Evolutionary conservation across 2,797 vertebrate species (phyloP).

Genomic region (Lepus townsendii): DNA sequence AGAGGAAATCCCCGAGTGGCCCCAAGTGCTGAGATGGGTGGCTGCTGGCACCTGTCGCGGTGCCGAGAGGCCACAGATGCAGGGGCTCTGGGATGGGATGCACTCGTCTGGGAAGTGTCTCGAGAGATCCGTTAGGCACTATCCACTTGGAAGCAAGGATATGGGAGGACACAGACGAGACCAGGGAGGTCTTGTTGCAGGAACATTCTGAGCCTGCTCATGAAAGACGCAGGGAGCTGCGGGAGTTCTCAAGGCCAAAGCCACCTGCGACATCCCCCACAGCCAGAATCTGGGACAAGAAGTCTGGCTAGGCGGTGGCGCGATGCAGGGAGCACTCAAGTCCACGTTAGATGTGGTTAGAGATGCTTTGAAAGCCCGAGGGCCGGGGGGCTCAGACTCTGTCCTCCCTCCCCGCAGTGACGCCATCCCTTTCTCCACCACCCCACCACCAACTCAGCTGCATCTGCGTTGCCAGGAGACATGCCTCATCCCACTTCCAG

Average conservation of each 20-base stretch:
- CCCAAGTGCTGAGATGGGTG: neutral
- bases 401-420: neutral
- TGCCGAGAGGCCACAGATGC: neutral
- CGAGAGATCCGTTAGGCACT: neutral
- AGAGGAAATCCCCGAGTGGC: neutral
- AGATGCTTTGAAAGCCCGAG: neutral
- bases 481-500: slow-evolving; percentile 82
- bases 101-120: neutral
- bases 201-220: slow-evolving; percentile 11
- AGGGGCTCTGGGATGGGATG: neutral
- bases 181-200: neutral
- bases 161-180: neutral
- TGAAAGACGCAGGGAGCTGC: neutral
- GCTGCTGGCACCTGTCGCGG: neutral
- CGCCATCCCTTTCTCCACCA: slow-evolving; percentile 53
- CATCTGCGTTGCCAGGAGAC: slow-evolving; percentile 83
- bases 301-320: neutral
- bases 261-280: slow-evolving; percentile 31
- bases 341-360: neutral
- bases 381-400: neutral
- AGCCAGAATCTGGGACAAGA: slow-evolving; percentile 61
- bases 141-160: slow-evolving; percentile 34
- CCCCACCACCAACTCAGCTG: slow-evolving; percentile 61
- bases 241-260: slow-evolving; percentile 15
- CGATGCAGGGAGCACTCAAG: neutral